Evolutionary conservation across 2,113 vertebrate genomes (phyloP), one percentile per base, ranked within the genome.

Genomic region (Pluvianellus socialis): DNA sequence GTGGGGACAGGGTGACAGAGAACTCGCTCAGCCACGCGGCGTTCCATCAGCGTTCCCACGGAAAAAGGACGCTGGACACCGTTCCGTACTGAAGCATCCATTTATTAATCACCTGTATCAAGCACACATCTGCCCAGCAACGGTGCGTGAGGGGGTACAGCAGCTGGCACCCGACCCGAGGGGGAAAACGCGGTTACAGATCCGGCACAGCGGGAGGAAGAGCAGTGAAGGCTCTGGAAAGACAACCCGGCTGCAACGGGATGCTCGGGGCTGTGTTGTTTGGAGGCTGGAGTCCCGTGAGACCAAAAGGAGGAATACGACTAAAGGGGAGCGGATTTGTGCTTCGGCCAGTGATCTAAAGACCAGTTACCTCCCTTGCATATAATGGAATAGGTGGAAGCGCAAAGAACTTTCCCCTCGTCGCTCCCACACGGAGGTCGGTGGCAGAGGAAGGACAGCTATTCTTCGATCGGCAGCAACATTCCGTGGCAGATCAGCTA

Each of bases 51-150:
- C 1, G 1, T 42, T 32, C 74, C 52, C 84, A 18, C 9, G 28
- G 73, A 28, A 85, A 83, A 17, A 38, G 12, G 40, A 19, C 0
- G 2, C 19, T 2, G 52, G 33, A 50, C 26, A 38, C 5, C 1
- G 6, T 28, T 8, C 47, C 0, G 6, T 95, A 74, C 66, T 49
- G 93, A 93, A 94, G 96, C 92, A 40, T 96, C 6, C 6, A 0
- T 97, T 97, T 97, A 96, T 96, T 96, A 9, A 89, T 92, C 94
- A 49, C 26, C 88, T 70, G 71, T 53, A 93, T 77, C 79, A 86
- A 92, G 95, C 96, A 88, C 85, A 80, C 90, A 83, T 79, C 94
- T 88, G 92, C 86, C 84, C 90, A 56, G 96, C 80, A 44, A 95
- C 2, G 18, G 86, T 86, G 95, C 71, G 15, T 50, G 79, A 83